These are phyloP conservation scores for Ormyrus pomaceus DNA, from an alignment of 2,888 invertebrate species.

Conservation along the genomic window DNA sequence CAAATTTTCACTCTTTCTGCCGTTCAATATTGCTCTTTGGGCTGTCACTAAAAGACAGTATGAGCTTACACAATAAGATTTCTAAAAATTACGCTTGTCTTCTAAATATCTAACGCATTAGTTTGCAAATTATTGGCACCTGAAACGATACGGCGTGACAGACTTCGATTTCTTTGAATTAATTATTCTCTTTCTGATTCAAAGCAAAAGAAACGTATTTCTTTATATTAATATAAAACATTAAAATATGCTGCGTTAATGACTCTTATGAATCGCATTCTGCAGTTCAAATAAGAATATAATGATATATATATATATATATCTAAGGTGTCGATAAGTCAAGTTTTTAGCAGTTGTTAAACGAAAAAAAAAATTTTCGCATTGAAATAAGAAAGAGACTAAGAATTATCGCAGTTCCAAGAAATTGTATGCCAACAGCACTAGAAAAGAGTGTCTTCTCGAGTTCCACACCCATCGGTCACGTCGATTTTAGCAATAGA, in stretches of 20 bases:
- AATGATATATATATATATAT: background rate
- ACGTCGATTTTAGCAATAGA: constrained; percentile 40
- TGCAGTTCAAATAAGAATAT: background rate
- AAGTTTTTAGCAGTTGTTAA: background rate
- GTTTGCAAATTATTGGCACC: constrained; percentile 48
- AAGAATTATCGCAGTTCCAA: constrained; percentile 5
- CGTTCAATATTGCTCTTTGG: constrained; percentile 59
- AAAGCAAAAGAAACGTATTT: background rate
- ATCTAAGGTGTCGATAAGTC: background rate
- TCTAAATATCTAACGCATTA: constrained; percentile 42
- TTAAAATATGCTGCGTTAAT: background rate
- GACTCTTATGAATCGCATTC: background rate
- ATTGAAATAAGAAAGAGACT: constrained; percentile 8
- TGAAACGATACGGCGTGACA: constrained; percentile 47
- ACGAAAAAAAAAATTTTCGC: background rate
- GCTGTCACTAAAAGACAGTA: constrained; percentile 24
- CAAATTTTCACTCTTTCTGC: constrained; percentile 33
- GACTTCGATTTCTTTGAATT: constrained; percentile 22
- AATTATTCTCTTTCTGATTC: constrained; percentile 25
- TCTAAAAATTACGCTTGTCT: constrained; percentile 31
- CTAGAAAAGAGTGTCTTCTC: constrained; percentile 24
- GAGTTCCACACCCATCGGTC: constrained; percentile 30
- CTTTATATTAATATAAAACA: background rate
- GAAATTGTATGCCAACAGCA: constrained; percentile 22
- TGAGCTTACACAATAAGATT: constrained; percentile 33